These are phyloP conservation scores for Sceloporus tristichus DNA, from an alignment of 2,113 vertebrate species.

Conservation along the genomic window DNA sequence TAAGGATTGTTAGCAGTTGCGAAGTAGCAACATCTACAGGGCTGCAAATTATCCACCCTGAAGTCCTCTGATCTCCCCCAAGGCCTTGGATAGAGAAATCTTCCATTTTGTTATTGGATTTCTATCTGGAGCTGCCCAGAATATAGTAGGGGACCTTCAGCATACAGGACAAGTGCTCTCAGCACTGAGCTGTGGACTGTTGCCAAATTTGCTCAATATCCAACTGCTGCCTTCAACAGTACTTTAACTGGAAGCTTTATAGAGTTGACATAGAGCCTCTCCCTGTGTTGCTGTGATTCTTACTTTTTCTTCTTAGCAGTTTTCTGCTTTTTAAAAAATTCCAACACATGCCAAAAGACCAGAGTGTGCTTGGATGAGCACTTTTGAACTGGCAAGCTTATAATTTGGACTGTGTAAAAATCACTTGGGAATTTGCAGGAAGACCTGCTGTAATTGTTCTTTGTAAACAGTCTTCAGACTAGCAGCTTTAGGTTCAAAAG, in stretches of 20 bases:
- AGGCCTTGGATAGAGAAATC: not conserved
- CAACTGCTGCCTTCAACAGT: not conserved
- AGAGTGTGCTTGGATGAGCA: slow-evolving; percentile 46
- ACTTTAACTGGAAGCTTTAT: not conserved
- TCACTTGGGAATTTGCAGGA: slow-evolving; percentile 42
- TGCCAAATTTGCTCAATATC: not conserved
- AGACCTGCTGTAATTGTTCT: slow-evolving; percentile 20
- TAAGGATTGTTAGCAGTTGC: too few species aligned
- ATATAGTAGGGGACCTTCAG: not conserved
- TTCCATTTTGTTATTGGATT: not conserved
- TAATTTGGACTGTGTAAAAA: slow-evolving; percentile 47
- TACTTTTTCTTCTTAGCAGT: not conserved
- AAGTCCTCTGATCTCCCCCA: not conserved
- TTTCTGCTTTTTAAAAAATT: slow-evolving; percentile 20
- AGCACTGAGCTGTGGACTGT: not conserved
- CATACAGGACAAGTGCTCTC: not conserved
- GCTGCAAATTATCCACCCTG: not conserved
- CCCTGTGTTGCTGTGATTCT: not conserved
- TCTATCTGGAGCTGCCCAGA: not conserved
- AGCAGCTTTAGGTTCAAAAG: slow-evolving; percentile 37
- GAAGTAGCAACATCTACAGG: not conserved
- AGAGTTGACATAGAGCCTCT: not conserved
- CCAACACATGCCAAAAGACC: slow-evolving; percentile 37
- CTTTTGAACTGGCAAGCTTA: slow-evolving; percentile 29
- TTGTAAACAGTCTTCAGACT: slow-evolving; percentile 33